phyloP scores from a whole-genome alignment of 1,140 invertebrate genomes.

The Bombus huntii region DNA sequence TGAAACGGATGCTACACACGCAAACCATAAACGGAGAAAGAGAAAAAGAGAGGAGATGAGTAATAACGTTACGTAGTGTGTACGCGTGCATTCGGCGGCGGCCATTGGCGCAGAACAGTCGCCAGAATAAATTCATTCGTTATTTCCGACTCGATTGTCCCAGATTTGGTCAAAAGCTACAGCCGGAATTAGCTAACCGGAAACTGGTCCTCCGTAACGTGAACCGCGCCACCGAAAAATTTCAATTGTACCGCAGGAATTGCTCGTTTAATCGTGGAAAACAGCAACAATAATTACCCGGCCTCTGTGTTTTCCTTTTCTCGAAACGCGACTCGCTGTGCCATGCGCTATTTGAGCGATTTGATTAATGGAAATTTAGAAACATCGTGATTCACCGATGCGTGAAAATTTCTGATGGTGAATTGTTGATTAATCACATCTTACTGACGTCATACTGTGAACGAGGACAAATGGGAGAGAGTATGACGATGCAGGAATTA shows the following conservation, averaged over 20 bases:
- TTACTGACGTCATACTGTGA: neutral
- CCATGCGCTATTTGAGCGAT: no score
- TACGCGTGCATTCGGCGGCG: neutral
- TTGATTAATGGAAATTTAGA: conserved; percentile 16
- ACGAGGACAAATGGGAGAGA: neutral
- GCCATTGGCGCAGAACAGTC: conserved; percentile 45
- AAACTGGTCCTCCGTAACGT: conserved; percentile 58
- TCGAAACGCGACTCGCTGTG: no score
- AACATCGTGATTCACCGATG: neutral
- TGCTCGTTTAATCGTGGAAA: conserved; percentile 18
- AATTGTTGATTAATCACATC: neutral
- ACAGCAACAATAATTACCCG: conserved; percentile 1
- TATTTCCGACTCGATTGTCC: conserved; percentile 60
- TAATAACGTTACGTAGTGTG: conserved; percentile 29
- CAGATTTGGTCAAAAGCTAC: neutral
- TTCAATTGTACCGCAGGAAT: neutral
- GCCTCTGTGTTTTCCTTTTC: neutral
- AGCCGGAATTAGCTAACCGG: conserved; percentile 59
- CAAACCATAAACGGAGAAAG: neutral
- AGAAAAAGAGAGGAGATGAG: neutral
- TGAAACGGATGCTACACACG: neutral
- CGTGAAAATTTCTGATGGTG: neutral
- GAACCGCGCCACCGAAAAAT: conserved; percentile 37
- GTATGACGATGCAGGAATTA: neutral
- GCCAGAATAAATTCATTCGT: conserved; percentile 64